phyloP scores from a whole-genome alignment of 2,113 vertebrate species.

The Hyperopisus bebe region DNA sequence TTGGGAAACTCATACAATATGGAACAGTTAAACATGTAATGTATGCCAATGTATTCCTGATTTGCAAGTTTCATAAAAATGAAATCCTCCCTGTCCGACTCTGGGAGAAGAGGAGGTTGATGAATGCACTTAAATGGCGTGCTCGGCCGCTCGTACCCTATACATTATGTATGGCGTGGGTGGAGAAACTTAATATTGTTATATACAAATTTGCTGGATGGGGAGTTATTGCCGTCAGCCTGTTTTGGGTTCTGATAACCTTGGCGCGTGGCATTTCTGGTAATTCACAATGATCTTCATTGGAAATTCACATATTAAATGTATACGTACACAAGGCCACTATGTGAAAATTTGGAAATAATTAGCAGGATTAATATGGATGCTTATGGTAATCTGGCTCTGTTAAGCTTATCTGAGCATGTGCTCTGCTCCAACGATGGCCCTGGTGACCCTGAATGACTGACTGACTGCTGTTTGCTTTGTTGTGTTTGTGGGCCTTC shows the following conservation, averaged over 20 bases:
- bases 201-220: neutral
- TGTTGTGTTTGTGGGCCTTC: neutral
- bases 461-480: neutral
- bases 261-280: neutral
- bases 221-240: neutral
- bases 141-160: neutral
- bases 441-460: neutral
- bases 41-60: slow-evolving; percentile 26
- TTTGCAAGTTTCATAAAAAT: slow-evolving; percentile 14
- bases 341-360: neutral
- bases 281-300: neutral
- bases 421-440: neutral
- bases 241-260: neutral
- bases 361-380: neutral
- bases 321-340: neutral
- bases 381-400: neutral
- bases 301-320: neutral
- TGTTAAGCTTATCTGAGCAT: neutral
- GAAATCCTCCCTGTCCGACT: slow-evolving; percentile 3
- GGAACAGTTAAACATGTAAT: slow-evolving; percentile 25
- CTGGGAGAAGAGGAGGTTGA: neutral
- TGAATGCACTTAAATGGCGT: neutral
- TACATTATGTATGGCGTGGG: slow-evolving; percentile 6
- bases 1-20: slow-evolving; percentile 27
- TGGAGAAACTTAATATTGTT: neutral